A percentile compares a stretch with the other conserved stretches of the same genome.
These are phyloP conservation scores for Caenorhabditis sp. DNA, from an alignment of 2,888 invertebrate species.

Conservation along the genomic window DNA sequence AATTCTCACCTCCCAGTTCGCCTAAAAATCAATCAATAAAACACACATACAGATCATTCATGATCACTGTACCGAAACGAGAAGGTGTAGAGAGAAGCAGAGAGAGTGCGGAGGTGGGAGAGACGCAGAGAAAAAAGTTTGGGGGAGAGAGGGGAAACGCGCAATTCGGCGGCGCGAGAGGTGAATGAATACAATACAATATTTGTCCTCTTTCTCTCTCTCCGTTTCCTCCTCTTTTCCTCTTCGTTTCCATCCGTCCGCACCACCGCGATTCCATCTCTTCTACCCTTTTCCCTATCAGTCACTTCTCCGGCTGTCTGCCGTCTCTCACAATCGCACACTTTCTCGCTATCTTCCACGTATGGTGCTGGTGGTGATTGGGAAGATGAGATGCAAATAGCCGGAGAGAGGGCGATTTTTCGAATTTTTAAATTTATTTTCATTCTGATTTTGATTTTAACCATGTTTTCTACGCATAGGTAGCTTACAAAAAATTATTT, in stretches of 20 bases:
- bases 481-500: too few species aligned
- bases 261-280: neutral
- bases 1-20: too few species aligned
- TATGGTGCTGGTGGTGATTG: slow-evolving; percentile 4
- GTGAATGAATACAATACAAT: slow-evolving; percentile 61
- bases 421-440: too few species aligned
- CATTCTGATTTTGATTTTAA: too few species aligned
- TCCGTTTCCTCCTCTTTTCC: neutral
- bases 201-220: slow-evolving; percentile 45
- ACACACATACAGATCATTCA: neutral
- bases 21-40: slow-evolving; percentile 44
- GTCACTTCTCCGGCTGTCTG: slow-evolving; percentile 19
- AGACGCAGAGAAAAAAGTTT: slow-evolving; percentile 34
- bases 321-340: slow-evolving; percentile 9
- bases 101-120: slow-evolving; percentile 21
- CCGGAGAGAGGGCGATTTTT: neutral
- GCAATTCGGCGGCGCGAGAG: slow-evolving; percentile 31
- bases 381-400: too few species aligned
- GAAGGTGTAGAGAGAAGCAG: slow-evolving; percentile 14
- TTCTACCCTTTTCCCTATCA: slow-evolving; percentile 12
- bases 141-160: slow-evolving; percentile 25
- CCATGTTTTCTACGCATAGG: too few species aligned
- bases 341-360: slow-evolving; percentile 16
- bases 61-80: neutral
- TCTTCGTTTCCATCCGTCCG: slow-evolving; percentile 11